phyloP scores from a whole-genome alignment of 64 coral and sea anemone genomes.

The Pachyseris speciosa region DNA sequence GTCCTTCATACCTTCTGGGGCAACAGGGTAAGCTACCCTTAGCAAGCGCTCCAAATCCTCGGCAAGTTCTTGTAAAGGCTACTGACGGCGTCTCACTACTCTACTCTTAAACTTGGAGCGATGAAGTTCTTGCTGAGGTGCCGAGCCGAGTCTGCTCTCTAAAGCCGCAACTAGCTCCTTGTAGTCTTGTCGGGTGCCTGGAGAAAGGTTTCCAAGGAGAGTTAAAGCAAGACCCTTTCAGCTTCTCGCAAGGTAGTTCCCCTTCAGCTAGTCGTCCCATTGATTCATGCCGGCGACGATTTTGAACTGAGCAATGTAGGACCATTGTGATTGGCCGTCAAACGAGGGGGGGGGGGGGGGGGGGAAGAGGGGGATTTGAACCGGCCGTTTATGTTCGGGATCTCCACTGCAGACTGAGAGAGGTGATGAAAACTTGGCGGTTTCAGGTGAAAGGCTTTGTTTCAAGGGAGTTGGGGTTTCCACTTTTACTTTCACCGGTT shows the following conservation, averaged over 20 bases:
- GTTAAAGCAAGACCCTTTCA: background rate
- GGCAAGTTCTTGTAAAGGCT: background rate
- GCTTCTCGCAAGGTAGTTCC: slow-evolving; percentile 15
- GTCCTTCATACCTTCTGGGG: slow-evolving; percentile 40
- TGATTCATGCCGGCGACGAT: slow-evolving; percentile 3
- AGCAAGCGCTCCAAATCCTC: background rate
- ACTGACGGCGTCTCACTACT: background rate
- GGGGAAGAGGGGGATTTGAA: slow-evolving; percentile 39
- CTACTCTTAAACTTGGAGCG: background rate
- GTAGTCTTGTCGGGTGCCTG: background rate
- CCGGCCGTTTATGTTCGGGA: background rate
- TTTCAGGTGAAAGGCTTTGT: background rate
- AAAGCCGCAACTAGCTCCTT: background rate
- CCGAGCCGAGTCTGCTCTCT: background rate
- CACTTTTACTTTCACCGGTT: background rate
- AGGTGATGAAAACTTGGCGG: background rate
- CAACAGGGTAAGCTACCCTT: slow-evolving; percentile 13
- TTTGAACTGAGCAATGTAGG: slow-evolving; percentile 62
- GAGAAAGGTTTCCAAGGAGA: slow-evolving; percentile 33
- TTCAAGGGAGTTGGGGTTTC: background rate
- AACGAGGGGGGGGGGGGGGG: no score
- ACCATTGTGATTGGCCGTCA: slow-evolving; percentile 28
- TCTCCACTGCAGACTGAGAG: background rate
- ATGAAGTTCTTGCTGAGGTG: background rate
- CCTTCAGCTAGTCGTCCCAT: background rate